Percentiles rank a stretch among this genome's conserved stretches.
phyloP scores from a whole-genome alignment of 35 echinoderm and acorn worm genomes.

The Patiria miniata region DNA sequence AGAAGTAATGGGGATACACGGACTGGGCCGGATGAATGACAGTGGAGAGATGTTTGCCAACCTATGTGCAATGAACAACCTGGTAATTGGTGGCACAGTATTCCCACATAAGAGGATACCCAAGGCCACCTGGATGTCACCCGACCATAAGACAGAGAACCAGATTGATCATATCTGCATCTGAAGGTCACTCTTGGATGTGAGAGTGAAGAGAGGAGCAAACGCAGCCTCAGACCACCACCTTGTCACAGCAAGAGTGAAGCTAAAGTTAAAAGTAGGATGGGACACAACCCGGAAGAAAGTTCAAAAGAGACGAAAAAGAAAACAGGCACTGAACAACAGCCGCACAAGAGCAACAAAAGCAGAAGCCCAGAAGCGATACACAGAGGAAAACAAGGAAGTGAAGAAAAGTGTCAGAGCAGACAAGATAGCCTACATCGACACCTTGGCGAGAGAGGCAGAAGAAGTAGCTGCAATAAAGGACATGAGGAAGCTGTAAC shows the following conservation, averaged over 20 bases:
- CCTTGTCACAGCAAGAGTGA: constrained; percentile 22
- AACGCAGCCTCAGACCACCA: constrained; percentile 32
- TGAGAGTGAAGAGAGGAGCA: constrained; percentile 36
- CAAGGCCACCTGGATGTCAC: constrained; percentile 47
- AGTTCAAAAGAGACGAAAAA: constrained; percentile 1
- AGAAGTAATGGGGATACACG: constrained; percentile 38
- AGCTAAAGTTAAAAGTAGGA: constrained; percentile 41
- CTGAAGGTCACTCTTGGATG: constrained; percentile 19
- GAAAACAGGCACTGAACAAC: too few species aligned
- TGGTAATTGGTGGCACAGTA: constrained; percentile 19
- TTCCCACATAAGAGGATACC: constrained; percentile 28
- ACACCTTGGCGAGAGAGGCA: too few species aligned
- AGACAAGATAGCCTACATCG: too few species aligned
- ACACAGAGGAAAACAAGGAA: too few species aligned
- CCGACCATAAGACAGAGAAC: background rate
- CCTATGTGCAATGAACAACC: background rate
- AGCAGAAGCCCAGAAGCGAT: too few species aligned
- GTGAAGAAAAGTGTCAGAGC: too few species aligned
- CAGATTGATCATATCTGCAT: constrained; percentile 23
- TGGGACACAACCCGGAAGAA: constrained; percentile 8
- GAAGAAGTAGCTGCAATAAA: too few species aligned
- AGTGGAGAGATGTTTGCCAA: constrained; percentile 32
- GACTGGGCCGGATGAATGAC: constrained; percentile 31
- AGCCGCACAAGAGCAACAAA: too few species aligned
- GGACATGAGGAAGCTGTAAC: too few species aligned